A percentile compares a stretch with the other conserved stretches of the same genome.
These are phyloP conservation scores for Phania funesta DNA, from an alignment of 2,888 invertebrate species.

Conservation along the genomic window DNA sequence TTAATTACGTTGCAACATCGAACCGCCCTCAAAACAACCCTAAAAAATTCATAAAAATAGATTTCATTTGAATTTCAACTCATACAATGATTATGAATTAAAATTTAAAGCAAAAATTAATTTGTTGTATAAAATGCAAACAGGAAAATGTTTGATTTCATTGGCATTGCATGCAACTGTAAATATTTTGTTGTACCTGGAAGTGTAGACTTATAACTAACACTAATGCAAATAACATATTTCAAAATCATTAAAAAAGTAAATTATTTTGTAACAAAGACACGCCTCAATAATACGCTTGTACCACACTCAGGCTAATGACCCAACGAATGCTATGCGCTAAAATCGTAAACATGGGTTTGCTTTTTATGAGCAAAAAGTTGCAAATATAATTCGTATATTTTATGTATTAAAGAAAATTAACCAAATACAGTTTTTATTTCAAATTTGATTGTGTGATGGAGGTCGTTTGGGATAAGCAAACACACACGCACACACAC, in stretches of 20 bases:
- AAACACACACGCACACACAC: neutral
- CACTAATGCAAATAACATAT: neutral
- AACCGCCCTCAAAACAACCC: no score
- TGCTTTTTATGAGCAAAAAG: neutral
- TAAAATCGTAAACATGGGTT: slow-evolving; percentile 18
- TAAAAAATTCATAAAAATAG: neutral
- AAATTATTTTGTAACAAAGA: slow-evolving; percentile 28
- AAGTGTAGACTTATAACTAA: slow-evolving; percentile 7
- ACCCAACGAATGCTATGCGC: slow-evolving; percentile 44
- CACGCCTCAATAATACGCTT: slow-evolving; percentile 33
- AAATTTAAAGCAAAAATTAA: neutral
- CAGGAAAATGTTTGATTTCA: neutral
- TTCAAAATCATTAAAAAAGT: slow-evolving; percentile 8
- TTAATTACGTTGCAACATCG: no score
- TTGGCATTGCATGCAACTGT: slow-evolving; percentile 28
- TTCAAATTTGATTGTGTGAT: slow-evolving; percentile 25
- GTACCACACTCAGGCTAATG: slow-evolving; percentile 36
- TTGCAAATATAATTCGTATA: slow-evolving; percentile 18
- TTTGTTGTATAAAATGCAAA: neutral
- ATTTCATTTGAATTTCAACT: neutral
- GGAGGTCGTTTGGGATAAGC: slow-evolving; percentile 49
- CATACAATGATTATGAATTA: neutral
- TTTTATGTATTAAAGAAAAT: neutral
- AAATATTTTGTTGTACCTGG: slow-evolving; percentile 32
- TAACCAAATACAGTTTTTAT: slow-evolving; percentile 25